A percentile compares a stretch with the other conserved stretches of the same genome.
These are phyloP conservation scores for Ciconia boyciana DNA, from an alignment of 2,113 vertebrate genomes.

Conservation along the genomic window DNA sequence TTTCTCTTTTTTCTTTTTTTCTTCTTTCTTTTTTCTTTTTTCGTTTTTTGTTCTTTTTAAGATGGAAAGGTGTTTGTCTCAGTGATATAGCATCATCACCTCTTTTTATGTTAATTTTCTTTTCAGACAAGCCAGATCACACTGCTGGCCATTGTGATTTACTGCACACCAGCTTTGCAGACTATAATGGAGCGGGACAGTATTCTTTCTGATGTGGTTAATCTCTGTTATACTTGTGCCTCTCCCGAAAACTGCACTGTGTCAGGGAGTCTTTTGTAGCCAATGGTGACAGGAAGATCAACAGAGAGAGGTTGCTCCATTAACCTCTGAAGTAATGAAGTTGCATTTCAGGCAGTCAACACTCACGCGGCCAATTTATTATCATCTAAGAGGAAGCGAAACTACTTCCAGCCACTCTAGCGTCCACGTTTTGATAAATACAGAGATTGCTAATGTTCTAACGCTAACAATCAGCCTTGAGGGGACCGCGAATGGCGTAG, in stretches of 20 bases:
- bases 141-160: background rate
- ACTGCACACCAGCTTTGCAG: background rate
- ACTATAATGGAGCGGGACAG: slow-evolving; percentile 37
- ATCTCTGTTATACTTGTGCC: slow-evolving; percentile 60
- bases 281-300: slow-evolving; percentile 58
- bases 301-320: slow-evolving; percentile 54
- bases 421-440: slow-evolving; percentile 53
- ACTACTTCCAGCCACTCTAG: slow-evolving; percentile 51
- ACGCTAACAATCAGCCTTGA: background rate
- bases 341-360: slow-evolving; percentile 60
- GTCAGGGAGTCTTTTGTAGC: slow-evolving; percentile 44
- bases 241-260: slow-evolving; percentile 49
- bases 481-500: background rate
- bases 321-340: slow-evolving; percentile 69
- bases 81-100: background rate
- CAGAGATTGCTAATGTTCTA: background rate
- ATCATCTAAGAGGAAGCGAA: slow-evolving; percentile 60
- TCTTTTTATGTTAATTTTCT: slow-evolving; percentile 47
- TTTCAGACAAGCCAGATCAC: slow-evolving; percentile 44
- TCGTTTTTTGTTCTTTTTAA: background rate
- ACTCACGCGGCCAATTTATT: slow-evolving; percentile 52
- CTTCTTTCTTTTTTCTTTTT: fast-evolving
- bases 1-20: background rate
- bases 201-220: slow-evolving; percentile 49
- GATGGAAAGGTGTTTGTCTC: slow-evolving; percentile 26